Evolutionary conservation across 92 coral and sea anemone species (phyloP).

Genomic region (Heteractis magnifica): DNA sequence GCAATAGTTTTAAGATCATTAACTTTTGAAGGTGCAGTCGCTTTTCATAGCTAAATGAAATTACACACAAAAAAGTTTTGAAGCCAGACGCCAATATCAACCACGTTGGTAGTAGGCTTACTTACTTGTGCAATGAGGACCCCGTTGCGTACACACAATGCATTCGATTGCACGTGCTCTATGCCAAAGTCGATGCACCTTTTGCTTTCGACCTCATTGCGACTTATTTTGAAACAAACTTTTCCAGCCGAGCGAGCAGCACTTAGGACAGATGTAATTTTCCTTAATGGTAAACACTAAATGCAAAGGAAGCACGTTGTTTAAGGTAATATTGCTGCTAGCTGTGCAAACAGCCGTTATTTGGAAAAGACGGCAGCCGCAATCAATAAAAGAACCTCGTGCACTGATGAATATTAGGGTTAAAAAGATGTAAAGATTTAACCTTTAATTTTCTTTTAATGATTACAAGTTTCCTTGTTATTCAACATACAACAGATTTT

Average conservation of each 20-base stretch:
- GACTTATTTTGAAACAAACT: constrained; percentile 7
- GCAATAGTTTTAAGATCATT: neutral
- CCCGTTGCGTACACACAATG: constrained; percentile 16
- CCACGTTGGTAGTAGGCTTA: constrained; percentile 31
- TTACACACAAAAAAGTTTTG: neutral
- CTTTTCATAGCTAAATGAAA: neutral
- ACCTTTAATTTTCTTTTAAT: neutral
- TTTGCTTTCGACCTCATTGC: constrained; percentile 34
- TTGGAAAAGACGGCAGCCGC: constrained; percentile 15
- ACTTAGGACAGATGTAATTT: constrained; percentile 22
- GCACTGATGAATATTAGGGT: neutral
- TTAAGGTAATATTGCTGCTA: constrained; percentile 1
- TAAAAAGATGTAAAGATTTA: neutral
- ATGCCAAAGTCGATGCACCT: constrained; percentile 29
- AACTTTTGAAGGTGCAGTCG: neutral
- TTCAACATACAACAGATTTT: neutral
- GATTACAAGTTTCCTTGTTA: neutral
- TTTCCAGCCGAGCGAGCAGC: constrained; percentile 17
- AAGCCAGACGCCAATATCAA: constrained; percentile 19
- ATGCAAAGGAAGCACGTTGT: constrained; percentile 14
- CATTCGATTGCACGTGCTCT: constrained; percentile 28
- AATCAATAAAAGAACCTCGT: constrained; percentile 22
- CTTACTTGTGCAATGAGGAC: constrained; percentile 16
- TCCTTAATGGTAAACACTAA: constrained; percentile 22
- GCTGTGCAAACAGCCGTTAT: constrained; percentile 22